Conservation (phyloP, 23 tunicate species). For the Pegea sp. region DNA sequence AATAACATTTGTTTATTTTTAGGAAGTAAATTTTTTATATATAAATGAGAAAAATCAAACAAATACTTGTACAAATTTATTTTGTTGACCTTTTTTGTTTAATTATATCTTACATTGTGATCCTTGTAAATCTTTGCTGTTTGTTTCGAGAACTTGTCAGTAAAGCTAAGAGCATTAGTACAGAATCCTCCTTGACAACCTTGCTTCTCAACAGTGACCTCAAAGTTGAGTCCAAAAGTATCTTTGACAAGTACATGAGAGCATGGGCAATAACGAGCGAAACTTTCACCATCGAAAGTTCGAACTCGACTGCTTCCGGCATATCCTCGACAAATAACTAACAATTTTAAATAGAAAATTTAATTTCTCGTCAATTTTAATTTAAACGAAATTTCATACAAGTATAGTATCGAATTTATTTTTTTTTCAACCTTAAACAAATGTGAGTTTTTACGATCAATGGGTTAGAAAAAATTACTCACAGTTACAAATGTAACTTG, state of each 20-base stretch:
- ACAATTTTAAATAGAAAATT: neutral
- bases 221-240: conserved; percentile 68
- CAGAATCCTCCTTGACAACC: conserved; percentile 52
- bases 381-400: neutral
- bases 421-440: too few relatives aligned
- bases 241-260: conserved; percentile 64
- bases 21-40: too few relatives aligned
- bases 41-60: neutral
- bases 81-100: too few relatives aligned
- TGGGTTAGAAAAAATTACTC: conserved; percentile 12
- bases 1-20: too few relatives aligned
- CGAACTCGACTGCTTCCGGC: conserved; percentile 73
- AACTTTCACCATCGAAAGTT: conserved; percentile 75
- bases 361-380: neutral
- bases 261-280: conserved; percentile 82
- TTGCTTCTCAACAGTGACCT: conserved; percentile 42
- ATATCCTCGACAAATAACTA: conserved; percentile 75
- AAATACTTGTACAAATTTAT: neutral
- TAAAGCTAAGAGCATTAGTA: conserved; percentile 38
- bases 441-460: too few relatives aligned
- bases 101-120: conserved; percentile 12
- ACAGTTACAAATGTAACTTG: conserved; percentile 90
- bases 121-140: conserved; percentile 8
- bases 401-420: too few relatives aligned
- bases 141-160: conserved; percentile 17